Evolutionary conservation across 2,888 invertebrate genomes (phyloP), one percentile per base, ranked within the genome.

Genomic region (Orgyia antiqua): DNA sequence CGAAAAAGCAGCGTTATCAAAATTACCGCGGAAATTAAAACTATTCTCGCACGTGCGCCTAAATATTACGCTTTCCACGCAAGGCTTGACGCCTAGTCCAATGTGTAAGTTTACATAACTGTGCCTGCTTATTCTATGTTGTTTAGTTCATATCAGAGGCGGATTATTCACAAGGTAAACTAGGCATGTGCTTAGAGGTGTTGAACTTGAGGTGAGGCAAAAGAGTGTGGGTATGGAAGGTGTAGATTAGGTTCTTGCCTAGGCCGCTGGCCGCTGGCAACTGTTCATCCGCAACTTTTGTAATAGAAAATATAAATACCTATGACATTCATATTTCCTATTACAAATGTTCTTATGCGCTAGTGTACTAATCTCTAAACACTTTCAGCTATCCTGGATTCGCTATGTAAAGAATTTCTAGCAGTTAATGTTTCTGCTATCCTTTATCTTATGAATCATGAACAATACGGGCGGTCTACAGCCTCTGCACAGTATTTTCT

Each of bases 401-500:
- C 94, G 37, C 88, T 96, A 50, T 96, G 96, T 88, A 92, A 94
- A 77, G 94, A 95, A 80, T 96, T 96, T 84, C 90, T 96, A 44
- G 92, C 93, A 54, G 92, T 91, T 58, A 96, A 96, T 87, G 95
- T 96, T 43, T 95, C 95, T 51, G 95, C 96, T 63, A 96, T 97
- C 67, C 88, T 97, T 56, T 97, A 96, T 83, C 91, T 97, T 88
- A 97, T 96, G 93, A 97, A 97, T 87, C 94, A 96, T 82, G 96
- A 97, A 88, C 93, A 93, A 79, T 97, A 96, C 68, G 96, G 96
- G 26, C 90, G 95, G 44, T 95, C 95, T 77, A 96, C 96, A 38
- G 96, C 96, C 51, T 95, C 96, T 46, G 95, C 96, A 36, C 96
- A 97, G 77, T 97, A 97, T 84, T 95, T 97, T 77, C 89, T 97